A percentile compares a stretch with the other conserved stretches of the same genome.
phyloP scores from a whole-genome alignment of 2,888 invertebrate genomes.

The Netelia melanura region DNA sequence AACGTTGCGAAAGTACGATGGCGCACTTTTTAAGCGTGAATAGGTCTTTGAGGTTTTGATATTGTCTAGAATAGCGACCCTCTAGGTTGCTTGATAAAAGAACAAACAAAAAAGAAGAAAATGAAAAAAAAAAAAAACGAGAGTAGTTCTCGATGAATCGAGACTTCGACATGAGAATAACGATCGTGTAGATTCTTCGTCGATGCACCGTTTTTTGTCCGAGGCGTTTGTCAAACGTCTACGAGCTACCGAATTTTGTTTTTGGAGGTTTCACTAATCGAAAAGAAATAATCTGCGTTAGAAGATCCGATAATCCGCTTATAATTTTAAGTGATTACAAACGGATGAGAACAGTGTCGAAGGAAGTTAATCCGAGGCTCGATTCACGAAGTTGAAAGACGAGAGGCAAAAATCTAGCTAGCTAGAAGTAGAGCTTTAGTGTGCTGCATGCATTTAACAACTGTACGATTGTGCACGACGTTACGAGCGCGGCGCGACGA shows the following conservation, averaged over 20 bases:
- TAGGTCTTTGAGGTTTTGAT: constrained; percentile 44
- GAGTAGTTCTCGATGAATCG: constrained; percentile 57
- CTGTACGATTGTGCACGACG: constrained; percentile 50
- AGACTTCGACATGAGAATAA: constrained; percentile 30
- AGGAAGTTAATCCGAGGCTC: constrained; percentile 5
- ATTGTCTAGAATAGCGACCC: constrained; percentile 44
- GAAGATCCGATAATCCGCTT: constrained; percentile 22
- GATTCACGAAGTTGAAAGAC: constrained; percentile 34
- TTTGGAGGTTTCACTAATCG: no score
- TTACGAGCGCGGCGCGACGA: constrained; percentile 33
- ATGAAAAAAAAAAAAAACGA: not conserved
- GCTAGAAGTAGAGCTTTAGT: constrained; percentile 67
- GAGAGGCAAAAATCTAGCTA: constrained; percentile 47
- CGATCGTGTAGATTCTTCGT: constrained; percentile 21
- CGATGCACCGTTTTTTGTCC: constrained; percentile 6
- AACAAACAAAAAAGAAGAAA: constrained; percentile 10
- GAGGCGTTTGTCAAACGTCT: not conserved
- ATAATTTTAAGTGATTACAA: constrained; percentile 9
- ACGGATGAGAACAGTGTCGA: constrained; percentile 25
- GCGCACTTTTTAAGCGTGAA: constrained; percentile 34
- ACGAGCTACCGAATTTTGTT: constrained; percentile 2
- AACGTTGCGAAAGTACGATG: constrained; percentile 36
- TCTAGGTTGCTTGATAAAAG: constrained; percentile 4
- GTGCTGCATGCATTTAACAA: constrained; percentile 68
- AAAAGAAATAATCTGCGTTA: not conserved